A percentile compares a stretch with the other conserved stretches of the same genome.
Evolutionary conservation across 1,140 invertebrate genomes (phyloP).

Genomic region (Cyclina sinensis): DNA sequence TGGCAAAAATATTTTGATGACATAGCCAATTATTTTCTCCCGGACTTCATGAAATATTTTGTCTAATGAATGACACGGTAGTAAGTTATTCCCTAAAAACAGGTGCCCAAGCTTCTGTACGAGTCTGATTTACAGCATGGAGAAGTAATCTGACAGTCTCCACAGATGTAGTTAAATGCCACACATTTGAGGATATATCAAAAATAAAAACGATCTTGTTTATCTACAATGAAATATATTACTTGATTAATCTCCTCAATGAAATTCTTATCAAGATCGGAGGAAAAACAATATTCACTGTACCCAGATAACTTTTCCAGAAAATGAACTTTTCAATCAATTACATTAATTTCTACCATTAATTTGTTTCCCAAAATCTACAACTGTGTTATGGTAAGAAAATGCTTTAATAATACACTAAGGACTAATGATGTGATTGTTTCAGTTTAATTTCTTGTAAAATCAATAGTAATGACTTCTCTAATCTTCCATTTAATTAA

Average conservation of each 20-base stretch:
- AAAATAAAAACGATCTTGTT: conserved; percentile 20
- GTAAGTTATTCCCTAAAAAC: conserved; percentile 36
- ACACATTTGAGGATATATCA: conserved; percentile 34
- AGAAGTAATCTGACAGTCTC: conserved; percentile 52
- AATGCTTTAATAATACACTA: no score
- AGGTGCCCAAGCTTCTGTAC: conserved; percentile 36
- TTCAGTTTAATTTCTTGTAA: no score
- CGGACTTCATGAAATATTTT: not conserved
- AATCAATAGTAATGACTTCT: no score
- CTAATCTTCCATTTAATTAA: no score
- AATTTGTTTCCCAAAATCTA: not conserved
- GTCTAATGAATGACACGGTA: conserved; percentile 40
- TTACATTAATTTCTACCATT: not conserved
- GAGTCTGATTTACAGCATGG: conserved; percentile 41
- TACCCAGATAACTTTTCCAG: not conserved
- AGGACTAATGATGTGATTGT: no score
- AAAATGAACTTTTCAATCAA: not conserved
- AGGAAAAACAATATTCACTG: conserved; percentile 21
- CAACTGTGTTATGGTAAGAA: no score
- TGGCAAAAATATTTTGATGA: conserved; percentile 8
- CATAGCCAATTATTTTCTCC: conserved; percentile 9
- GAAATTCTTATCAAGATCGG: conserved; percentile 34
- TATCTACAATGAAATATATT: conserved; percentile 40
- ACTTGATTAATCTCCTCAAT: conserved; percentile 26
- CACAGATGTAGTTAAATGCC: not conserved